phyloP scores from a whole-genome alignment of 2,888 invertebrate species.

The Lepidochrysops patricia region DNA sequence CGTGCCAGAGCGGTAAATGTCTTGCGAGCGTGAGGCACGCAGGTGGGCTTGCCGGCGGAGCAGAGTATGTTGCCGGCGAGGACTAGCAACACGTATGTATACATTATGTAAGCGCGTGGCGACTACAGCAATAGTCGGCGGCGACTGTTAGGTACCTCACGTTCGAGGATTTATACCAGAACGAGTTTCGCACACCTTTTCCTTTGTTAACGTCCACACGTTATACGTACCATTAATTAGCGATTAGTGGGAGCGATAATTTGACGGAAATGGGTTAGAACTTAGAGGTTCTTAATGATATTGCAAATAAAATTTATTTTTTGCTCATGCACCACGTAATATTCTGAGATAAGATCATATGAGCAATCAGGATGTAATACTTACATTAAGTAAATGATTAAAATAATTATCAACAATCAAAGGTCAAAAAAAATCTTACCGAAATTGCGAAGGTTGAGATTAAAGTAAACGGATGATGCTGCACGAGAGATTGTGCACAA shows the following conservation, averaged over 20 bases:
- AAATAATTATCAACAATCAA: no score
- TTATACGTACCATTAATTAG: no score
- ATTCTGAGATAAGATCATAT: no score
- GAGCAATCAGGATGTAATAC: no score
- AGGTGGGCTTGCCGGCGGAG: not conserved
- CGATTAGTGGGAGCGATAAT: not conserved
- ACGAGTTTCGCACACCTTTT: not conserved
- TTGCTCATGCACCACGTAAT: not conserved
- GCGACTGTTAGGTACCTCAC: not conserved
- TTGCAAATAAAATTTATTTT: not conserved
- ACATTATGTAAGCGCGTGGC: not conserved
- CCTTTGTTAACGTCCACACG: not conserved
- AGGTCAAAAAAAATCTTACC: no score
- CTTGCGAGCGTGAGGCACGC: not conserved
- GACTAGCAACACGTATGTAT: not conserved
- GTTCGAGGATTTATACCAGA: not conserved
- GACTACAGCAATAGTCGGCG: not conserved
- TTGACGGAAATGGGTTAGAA: not conserved
- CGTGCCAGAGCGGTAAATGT: slow-evolving; percentile 26
- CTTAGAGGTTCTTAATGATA: no score
- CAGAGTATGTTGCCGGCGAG: not conserved
- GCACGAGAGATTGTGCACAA: no score
- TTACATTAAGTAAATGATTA: no score
- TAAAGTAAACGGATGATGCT: no score
- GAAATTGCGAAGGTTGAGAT: no score